Percentiles rank a stretch among this genome's conserved stretches.
These are phyloP conservation scores for Buceros bicornis DNA, from an alignment of 2,797 vertebrate species.

Conservation along the genomic window DNA sequence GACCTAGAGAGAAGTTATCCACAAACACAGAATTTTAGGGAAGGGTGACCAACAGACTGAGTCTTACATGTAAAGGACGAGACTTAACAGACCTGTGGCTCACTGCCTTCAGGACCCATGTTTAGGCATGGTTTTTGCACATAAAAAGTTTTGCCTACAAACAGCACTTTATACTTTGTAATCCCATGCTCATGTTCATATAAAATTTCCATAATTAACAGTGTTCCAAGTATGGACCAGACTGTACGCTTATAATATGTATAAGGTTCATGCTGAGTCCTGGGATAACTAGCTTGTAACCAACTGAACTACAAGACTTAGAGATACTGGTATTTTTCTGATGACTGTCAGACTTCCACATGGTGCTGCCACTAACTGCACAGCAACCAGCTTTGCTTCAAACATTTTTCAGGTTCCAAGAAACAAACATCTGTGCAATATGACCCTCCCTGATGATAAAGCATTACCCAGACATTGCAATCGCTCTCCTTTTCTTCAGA, in stretches of 20 bases:
- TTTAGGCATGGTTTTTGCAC: background rate
- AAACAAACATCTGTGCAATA: background rate
- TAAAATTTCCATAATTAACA: background rate
- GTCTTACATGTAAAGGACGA: fast-evolving
- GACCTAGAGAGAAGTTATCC: background rate
- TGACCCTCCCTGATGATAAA: background rate
- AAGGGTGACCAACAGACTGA: fast-evolving
- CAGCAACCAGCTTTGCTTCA: background rate
- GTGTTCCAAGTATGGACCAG: background rate
- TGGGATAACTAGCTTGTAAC: background rate
- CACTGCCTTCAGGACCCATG: background rate
- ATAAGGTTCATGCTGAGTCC: background rate
- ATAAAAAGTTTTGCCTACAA: background rate
- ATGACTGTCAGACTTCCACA: background rate
- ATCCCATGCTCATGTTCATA: background rate
- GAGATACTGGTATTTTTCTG: background rate
- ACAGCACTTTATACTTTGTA: fast-evolving
- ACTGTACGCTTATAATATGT: fast-evolving
- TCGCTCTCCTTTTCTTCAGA: background rate
- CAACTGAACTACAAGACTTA: background rate
- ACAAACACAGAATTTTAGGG: background rate
- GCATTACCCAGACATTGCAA: background rate
- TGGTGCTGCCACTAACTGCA: background rate
- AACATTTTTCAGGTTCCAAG: background rate
- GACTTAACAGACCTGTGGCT: background rate